phyloP scores from a whole-genome alignment of 2,888 invertebrate genomes.

The Philopedon plagiatum region DNA sequence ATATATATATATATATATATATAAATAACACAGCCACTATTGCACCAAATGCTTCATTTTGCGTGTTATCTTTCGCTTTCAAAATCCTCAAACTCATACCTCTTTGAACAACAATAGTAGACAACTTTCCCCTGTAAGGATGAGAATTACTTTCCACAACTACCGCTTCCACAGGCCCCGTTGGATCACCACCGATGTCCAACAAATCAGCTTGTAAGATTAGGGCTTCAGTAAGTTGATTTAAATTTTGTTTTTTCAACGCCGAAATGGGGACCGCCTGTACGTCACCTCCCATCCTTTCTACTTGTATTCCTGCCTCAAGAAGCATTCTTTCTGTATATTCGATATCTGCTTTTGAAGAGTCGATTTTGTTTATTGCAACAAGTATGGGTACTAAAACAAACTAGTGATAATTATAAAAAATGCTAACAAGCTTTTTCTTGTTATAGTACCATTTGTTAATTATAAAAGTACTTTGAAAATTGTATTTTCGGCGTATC shows the following conservation, averaged over 20 bases:
- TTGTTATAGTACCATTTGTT: no score
- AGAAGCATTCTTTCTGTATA: conserved; percentile 82
- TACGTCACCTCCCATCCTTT: conserved; percentile 92
- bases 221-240: conserved; percentile 86
- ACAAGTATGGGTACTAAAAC: conserved; percentile 92
- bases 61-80: no score
- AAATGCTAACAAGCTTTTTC: no score
- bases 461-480: no score
- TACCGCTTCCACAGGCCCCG: conserved; percentile 89
- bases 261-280: conserved; percentile 95
- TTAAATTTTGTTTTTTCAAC: conserved; percentile 83
- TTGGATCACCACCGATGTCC: conserved; percentile 87
- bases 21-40: no score
- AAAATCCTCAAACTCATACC: conserved; percentile 56
- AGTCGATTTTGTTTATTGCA: conserved; percentile 98
- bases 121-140: conserved; percentile 81
- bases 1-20: neutral
- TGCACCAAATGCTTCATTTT: no score
- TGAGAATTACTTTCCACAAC: conserved; percentile 89
- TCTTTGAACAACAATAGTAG: conserved; percentile 87
- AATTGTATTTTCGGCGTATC: no score
- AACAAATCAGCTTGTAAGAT: conserved; percentile 88
- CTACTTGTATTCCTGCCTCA: conserved; percentile 85
- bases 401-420: conserved; percentile 33
- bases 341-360: conserved; percentile 90